These are phyloP conservation scores for Lamproptera curius DNA, from an alignment of 2,888 invertebrate species.

Conservation along the genomic window DNA sequence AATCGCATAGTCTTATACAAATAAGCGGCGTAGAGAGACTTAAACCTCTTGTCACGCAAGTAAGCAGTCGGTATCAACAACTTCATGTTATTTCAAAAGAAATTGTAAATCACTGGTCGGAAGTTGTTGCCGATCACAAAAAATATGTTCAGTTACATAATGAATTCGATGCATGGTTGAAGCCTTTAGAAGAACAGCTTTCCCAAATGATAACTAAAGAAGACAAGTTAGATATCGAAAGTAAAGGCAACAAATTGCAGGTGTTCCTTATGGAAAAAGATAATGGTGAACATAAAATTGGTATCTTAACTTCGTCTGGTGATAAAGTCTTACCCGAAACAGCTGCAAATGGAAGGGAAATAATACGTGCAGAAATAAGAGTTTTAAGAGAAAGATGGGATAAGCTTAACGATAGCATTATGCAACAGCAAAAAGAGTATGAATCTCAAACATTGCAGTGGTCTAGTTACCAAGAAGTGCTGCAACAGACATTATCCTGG, in stretches of 20 bases:
- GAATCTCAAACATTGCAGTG: constrained; percentile 90
- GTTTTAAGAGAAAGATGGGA: constrained; percentile 93
- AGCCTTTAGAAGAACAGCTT: constrained; percentile 83
- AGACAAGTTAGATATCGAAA: constrained; percentile 81
- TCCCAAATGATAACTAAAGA: constrained; percentile 82
- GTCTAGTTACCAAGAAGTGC: constrained; percentile 90
- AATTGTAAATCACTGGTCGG: constrained; percentile 90
- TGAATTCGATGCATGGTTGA: constrained; percentile 87
- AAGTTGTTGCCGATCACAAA: constrained; percentile 89
- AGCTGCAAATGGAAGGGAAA: constrained; percentile 93
- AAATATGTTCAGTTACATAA: constrained; percentile 86
- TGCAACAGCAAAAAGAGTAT: constrained; percentile 90
- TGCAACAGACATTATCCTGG: constrained; percentile 91
- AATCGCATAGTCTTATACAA: constrained; percentile 91
- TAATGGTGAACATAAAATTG: constrained; percentile 88
- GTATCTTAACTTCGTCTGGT: constrained; percentile 85
- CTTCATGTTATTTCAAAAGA: constrained; percentile 90
- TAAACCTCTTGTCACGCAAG: constrained; percentile 91
- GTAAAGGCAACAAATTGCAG: constrained; percentile 83
- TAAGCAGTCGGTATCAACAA: constrained; percentile 91
- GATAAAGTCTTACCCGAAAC: constrained; percentile 96
- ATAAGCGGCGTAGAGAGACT: constrained; percentile 90
- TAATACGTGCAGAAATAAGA: constrained; percentile 90
- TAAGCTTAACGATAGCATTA: constrained; percentile 88
- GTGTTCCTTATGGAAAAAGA: constrained; percentile 88